Evolutionary conservation across 2,113 vertebrate species (phyloP), one percentile per base, ranked within the genome.

Genomic region (Tautogolabrus adspersus): DNA sequence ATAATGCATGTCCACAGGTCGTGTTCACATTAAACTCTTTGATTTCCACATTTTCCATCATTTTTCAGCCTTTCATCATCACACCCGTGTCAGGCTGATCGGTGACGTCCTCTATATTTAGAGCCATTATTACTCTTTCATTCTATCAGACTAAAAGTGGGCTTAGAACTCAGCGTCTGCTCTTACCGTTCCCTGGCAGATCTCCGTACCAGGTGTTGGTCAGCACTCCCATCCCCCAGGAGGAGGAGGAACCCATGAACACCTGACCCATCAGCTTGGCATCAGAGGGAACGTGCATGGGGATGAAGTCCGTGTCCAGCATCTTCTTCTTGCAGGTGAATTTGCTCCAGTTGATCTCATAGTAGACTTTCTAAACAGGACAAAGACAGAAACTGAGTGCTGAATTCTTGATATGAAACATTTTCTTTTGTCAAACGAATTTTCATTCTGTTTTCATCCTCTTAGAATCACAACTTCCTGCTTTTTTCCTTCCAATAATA

Each of bases 151-250:
- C 44, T 26, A 44, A 44, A 19, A 42, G 13, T 55, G 18, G 2
- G 9, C 21, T 26, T 2, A 8, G 8, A 1, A 22, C 6, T 1
- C 16, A 16, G 3, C 51, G 9, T 30, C 6, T 16, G 5, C 8
- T 60, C 76, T 77, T 56, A 86, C 87, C 85, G 8, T 82, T 78
- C 13, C 40, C 5, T 34, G 75, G 74, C 59, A 89, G 69, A 3
- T 1, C 12, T 66, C 73, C 89, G 18, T 69, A 56, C 87, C 81
- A 91, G 26, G 13, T 89, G 58, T 91, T 91, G 64, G 57, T 15
- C 0, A 89, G 78, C 6, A 86, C 62, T 15, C 89, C 89, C 89
- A 87, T 87, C 72, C 83, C 87, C 69, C 40, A 86, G 40, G 63
- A 72, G 37, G 89, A 90, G 52, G 82, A 86, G 47, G 87, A 87